A percentile compares a stretch with the other conserved stretches of the same genome.
Evolutionary conservation across 2,888 invertebrate species (phyloP).

Genomic region (Drosophila barbarae): DNA sequence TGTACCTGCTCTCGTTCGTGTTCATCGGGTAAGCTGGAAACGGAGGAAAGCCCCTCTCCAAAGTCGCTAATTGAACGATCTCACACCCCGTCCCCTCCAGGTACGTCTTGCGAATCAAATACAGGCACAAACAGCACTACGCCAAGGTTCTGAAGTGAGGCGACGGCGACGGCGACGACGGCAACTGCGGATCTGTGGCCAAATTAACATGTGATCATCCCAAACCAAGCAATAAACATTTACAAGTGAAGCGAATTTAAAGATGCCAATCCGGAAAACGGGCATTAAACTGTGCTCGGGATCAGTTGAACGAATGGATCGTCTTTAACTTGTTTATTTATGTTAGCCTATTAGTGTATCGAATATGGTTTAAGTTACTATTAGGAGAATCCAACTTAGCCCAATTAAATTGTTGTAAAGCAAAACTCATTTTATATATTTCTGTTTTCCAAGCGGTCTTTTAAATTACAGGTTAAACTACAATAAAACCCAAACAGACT

Average conservation of each 20-base stretch:
- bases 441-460: no score
- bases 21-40: slow-evolving; percentile 69
- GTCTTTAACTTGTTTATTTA: slow-evolving; percentile 27
- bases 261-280: slow-evolving; percentile 14
- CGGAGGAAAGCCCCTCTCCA: slow-evolving; percentile 7
- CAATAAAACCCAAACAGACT: background rate
- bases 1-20: slow-evolving; percentile 77
- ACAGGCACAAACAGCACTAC: slow-evolving; percentile 67
- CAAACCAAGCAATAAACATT: slow-evolving; percentile 42
- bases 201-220: slow-evolving; percentile 44
- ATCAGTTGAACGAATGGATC: slow-evolving; percentile 1
- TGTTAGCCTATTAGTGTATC: slow-evolving; percentile 1
- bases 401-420: slow-evolving; percentile 8
- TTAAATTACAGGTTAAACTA: background rate
- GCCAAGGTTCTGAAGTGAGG: slow-evolving; percentile 68
- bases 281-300: slow-evolving; percentile 1
- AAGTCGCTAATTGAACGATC: slow-evolving; percentile 11
- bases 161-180: background rate
- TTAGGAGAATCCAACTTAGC: background rate
- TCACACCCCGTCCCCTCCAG: slow-evolving; percentile 43
- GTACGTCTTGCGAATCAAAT: slow-evolving; percentile 72
- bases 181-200: slow-evolving; percentile 16
- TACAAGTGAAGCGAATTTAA: slow-evolving; percentile 29
- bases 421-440: background rate
- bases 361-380: background rate